These are phyloP conservation scores for Philonicus albiceps DNA, from an alignment of 2,888 invertebrate genomes.

Conservation along the genomic window DNA sequence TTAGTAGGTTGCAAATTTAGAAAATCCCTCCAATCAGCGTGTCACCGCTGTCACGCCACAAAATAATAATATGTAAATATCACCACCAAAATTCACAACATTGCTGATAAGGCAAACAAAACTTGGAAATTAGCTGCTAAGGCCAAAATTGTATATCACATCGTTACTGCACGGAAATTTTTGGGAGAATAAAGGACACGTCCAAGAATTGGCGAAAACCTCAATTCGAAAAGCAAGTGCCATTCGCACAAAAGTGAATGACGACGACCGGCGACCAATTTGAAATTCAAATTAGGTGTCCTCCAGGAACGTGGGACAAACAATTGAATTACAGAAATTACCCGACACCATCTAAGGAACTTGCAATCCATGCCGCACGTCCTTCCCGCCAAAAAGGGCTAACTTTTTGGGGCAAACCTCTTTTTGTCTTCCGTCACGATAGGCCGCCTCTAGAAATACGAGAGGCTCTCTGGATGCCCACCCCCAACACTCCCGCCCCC, in stretches of 20 bases:
- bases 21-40: background rate
- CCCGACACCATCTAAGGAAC: background rate
- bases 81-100: background rate
- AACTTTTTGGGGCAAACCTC: background rate
- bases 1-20: background rate
- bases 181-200: background rate
- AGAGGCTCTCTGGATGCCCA: background rate
- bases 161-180: background rate
- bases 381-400: background rate
- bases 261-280: background rate
- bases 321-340: constrained; percentile 29
- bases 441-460: background rate
- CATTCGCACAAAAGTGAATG: constrained; percentile 6
- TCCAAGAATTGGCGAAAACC: background rate
- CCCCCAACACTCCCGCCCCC: too few relatives aligned
- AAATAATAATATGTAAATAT: background rate
- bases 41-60: background rate
- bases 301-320: background rate
- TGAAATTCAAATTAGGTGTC: constrained; percentile 8
- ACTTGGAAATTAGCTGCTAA: constrained; percentile 9
- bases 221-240: background rate
- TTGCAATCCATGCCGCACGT: background rate
- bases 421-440: background rate
- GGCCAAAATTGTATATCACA: background rate
- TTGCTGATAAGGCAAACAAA: background rate